Conservation (phyloP, 2,888 invertebrate genomes). For the Agonopterix heracliana region DNA sequence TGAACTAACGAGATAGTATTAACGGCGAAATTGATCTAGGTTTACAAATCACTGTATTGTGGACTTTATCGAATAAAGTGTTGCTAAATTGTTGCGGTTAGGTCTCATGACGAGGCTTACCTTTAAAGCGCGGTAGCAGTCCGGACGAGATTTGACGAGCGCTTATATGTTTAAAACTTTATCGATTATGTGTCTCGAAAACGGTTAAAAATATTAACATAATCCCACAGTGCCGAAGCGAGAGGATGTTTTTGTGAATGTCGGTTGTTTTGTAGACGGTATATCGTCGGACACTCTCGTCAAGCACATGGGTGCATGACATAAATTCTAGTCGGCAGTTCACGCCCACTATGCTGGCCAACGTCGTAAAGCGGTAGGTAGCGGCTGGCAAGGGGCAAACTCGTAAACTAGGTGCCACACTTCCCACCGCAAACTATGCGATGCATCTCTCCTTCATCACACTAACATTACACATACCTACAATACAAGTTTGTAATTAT, state of each 20-base stretch:
- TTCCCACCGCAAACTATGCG: slow-evolving; percentile 9
- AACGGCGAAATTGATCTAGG: no score
- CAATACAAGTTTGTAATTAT: no score
- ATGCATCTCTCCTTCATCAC: background rate
- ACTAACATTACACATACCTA: background rate
- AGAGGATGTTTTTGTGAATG: no score
- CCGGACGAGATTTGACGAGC: background rate
- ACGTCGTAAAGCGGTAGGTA: slow-evolving; percentile 54
- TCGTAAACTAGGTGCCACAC: slow-evolving; percentile 49
- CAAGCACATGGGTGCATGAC: slow-evolving; percentile 36
- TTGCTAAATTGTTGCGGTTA: no score
- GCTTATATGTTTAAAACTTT: background rate
- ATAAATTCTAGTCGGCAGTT: slow-evolving; percentile 50
- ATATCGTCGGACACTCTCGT: slow-evolving; percentile 26
- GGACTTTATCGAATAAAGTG: no score
- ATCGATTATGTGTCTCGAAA: background rate
- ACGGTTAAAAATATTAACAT: no score
- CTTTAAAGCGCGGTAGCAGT: no score
- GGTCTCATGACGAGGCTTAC: no score
- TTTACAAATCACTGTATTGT: no score
- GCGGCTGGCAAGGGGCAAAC: slow-evolving; percentile 38
- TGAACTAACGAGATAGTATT: no score
- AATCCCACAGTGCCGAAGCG: no score
- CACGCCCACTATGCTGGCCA: slow-evolving; percentile 51
- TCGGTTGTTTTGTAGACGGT: no score